phyloP scores from a whole-genome alignment of 2,797 vertebrate genomes.

The Garrulus glandarius region DNA sequence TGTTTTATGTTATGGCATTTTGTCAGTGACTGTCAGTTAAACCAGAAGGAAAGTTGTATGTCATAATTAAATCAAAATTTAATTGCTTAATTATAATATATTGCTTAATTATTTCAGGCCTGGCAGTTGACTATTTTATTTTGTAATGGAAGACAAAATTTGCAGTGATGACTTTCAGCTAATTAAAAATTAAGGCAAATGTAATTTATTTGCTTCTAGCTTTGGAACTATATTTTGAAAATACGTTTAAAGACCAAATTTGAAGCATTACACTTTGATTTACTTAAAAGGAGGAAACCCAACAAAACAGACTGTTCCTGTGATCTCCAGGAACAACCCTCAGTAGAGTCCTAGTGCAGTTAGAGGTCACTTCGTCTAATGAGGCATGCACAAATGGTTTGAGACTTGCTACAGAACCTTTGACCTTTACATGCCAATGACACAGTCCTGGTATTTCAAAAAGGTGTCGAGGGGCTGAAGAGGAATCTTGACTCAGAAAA shows the following conservation, averaged over 20 bases:
- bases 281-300: background rate
- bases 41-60: constrained; percentile 43
- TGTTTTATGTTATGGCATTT: constrained; percentile 27
- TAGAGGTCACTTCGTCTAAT: constrained; percentile 15
- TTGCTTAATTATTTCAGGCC: constrained; percentile 48
- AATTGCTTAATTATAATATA: constrained; percentile 57
- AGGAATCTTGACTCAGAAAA: background rate
- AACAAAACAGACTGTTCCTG: background rate
- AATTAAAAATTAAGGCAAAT: constrained; percentile 69
- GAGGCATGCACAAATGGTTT: constrained; percentile 12
- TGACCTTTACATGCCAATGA: background rate
- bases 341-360: background rate
- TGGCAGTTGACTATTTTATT: constrained; percentile 36
- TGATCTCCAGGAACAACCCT: background rate
- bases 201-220: constrained; percentile 58
- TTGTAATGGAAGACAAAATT: constrained; percentile 51
- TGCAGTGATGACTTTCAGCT: constrained; percentile 52
- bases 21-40: constrained; percentile 57
- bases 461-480: background rate
- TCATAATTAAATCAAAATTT: constrained; percentile 56
- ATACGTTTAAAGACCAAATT: background rate
- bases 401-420: constrained; percentile 2
- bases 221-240: constrained; percentile 46
- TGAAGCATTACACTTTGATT: background rate
- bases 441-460: constrained; percentile 1